These are phyloP conservation scores for Crocallis elinguaria DNA, from an alignment of 2,888 invertebrate species.

Conservation along the genomic window DNA sequence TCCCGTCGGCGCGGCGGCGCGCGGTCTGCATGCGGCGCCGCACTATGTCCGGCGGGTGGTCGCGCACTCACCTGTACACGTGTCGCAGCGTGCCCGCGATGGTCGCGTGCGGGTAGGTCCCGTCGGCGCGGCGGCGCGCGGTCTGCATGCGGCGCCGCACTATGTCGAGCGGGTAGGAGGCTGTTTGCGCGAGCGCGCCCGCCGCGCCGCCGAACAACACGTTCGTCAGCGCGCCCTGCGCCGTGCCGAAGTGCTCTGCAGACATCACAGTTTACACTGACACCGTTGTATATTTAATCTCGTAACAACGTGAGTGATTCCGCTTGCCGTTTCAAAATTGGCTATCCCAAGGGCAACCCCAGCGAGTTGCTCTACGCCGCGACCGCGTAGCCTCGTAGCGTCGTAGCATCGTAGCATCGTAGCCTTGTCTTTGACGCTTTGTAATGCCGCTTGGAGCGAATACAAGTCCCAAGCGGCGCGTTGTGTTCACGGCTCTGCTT, in stretches of 20 bases:
- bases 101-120: constrained; percentile 83
- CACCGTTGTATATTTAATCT: too few species aligned
- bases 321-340: too few species aligned
- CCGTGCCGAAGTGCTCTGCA: constrained; percentile 51
- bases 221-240: constrained; percentile 83
- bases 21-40: constrained; percentile 16
- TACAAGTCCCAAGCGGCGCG: too few species aligned
- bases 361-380: too few species aligned
- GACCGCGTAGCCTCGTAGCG: too few species aligned
- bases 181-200: constrained; percentile 96
- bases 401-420: too few species aligned
- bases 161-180: constrained; percentile 98
- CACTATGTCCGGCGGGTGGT: too few species aligned
- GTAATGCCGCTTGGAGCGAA: too few species aligned
- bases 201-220: constrained; percentile 95
- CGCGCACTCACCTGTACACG: constrained; percentile 86
- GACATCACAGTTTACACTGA: not conserved
- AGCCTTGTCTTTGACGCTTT: too few species aligned
- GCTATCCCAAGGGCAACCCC: too few species aligned
- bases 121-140: constrained; percentile 71
- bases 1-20: constrained; percentile 73
- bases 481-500: too few species aligned
- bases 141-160: constrained; percentile 89
- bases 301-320: too few species aligned
- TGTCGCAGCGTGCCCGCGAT: constrained; percentile 87